Evolutionary conservation across 2,888 invertebrate species (phyloP).

Genomic region (Phrixothrix hirtus): DNA sequence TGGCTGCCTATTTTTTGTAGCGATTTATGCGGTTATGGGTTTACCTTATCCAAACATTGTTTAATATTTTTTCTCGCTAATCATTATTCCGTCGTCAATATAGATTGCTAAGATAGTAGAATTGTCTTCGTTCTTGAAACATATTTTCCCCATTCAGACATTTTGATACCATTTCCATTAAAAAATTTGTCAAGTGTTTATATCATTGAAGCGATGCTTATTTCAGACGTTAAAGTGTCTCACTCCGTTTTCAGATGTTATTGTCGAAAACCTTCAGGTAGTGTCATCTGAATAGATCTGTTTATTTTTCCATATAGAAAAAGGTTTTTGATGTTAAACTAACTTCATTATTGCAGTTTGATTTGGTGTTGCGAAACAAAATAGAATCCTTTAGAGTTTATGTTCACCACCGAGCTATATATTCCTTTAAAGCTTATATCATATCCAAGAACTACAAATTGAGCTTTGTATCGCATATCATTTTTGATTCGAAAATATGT

Average conservation of each 20-base stretch:
- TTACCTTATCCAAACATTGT: too few species aligned
- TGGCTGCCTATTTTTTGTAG: too few species aligned
- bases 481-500: neutral
- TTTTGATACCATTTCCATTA: neutral
- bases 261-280: constrained; percentile 1
- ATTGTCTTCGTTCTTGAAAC: constrained; percentile 2
- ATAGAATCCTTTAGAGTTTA: neutral
- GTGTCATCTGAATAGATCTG: neutral
- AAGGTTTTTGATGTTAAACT: neutral
- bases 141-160: too few species aligned
- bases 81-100: neutral
- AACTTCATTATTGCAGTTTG: constrained; percentile 1
- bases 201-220: constrained; percentile 1
- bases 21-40: too few species aligned
- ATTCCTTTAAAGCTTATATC: too few species aligned
- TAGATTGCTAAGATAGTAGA: constrained; percentile 1
- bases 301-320: constrained; percentile 4
- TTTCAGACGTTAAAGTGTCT: constrained; percentile 1
- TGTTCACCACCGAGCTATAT: constrained; percentile 1
- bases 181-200: constrained; percentile 2
- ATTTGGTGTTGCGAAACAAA: neutral
- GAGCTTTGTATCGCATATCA: constrained; percentile 1
- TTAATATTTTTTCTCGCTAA: neutral
- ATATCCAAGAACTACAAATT: constrained; percentile 1
- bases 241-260: neutral